phyloP scores from a whole-genome alignment of 2,113 vertebrate genomes.

The Thomomys bottae region DNA sequence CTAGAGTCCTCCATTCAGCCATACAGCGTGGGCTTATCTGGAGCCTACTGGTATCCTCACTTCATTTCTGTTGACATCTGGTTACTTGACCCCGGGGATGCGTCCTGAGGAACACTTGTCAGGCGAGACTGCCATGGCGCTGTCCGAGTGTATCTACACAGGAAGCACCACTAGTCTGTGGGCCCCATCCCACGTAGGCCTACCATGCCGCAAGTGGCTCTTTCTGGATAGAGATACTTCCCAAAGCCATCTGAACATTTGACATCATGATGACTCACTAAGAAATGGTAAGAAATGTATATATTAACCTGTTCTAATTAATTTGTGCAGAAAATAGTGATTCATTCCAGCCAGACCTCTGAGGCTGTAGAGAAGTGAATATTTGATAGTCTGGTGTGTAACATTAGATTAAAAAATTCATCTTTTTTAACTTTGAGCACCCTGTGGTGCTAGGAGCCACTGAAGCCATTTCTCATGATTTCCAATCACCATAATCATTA shows the following conservation, averaged over 20 bases:
- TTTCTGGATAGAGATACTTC: background rate
- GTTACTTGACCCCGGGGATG: background rate
- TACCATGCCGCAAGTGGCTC: background rate
- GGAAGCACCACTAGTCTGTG: accelerated
- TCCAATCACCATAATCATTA: background rate
- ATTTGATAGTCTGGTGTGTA: background rate
- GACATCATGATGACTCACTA: background rate
- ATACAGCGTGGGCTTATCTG: accelerated
- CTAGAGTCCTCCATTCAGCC: accelerated
- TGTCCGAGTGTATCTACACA: too few species aligned
- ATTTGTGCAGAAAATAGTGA: background rate
- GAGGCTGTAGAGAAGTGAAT: background rate
- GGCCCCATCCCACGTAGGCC: background rate
- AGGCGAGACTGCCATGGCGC: accelerated
- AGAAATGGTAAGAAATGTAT: background rate
- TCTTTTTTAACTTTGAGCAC: background rate
- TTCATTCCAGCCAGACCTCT: background rate
- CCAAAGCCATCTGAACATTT: background rate
- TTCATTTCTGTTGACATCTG: background rate
- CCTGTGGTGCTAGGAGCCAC: background rate
- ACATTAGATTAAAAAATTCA: background rate
- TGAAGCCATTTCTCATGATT: background rate
- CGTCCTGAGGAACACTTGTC: background rate
- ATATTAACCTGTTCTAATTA: too few species aligned
- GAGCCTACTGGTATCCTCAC: background rate